Conservation (phyloP, 2,113 vertebrate species). For the Psephotus haematonotus region DNA sequence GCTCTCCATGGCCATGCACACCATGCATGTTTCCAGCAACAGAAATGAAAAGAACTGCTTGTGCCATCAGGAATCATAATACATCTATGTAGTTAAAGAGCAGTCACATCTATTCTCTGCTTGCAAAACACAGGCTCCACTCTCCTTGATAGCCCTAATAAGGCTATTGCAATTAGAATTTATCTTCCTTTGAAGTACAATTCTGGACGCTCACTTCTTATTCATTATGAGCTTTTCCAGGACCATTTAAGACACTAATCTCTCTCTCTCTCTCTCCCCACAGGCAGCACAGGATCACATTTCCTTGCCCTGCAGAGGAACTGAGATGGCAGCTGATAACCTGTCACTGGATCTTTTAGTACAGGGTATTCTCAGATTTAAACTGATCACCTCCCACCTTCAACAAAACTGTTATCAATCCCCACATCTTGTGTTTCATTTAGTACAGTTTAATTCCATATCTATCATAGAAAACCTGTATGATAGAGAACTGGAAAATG, state of each 20-base stretch:
- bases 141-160: background rate
- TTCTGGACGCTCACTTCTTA: conserved; percentile 46
- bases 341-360: background rate
- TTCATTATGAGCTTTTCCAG: conserved; percentile 64
- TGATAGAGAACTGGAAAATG: background rate
- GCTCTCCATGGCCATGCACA: background rate
- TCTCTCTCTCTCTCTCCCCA: background rate
- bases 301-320: conserved; percentile 22
- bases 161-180: conserved; percentile 39
- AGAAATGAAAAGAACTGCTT: background rate
- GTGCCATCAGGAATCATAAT: background rate
- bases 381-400: background rate
- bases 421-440: background rate
- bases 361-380: background rate
- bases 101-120: background rate
- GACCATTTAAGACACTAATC: conserved; percentile 30
- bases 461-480: background rate
- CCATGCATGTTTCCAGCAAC: background rate
- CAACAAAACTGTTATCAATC: background rate
- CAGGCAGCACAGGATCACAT: conserved; percentile 23
- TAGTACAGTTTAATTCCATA: background rate
- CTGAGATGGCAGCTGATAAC: conserved; percentile 13
- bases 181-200: conserved; percentile 61
- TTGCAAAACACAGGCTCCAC: background rate
- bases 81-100: background rate